Evolutionary conservation across 2,888 invertebrate species (phyloP).

Genomic region (Arge pagana): DNA sequence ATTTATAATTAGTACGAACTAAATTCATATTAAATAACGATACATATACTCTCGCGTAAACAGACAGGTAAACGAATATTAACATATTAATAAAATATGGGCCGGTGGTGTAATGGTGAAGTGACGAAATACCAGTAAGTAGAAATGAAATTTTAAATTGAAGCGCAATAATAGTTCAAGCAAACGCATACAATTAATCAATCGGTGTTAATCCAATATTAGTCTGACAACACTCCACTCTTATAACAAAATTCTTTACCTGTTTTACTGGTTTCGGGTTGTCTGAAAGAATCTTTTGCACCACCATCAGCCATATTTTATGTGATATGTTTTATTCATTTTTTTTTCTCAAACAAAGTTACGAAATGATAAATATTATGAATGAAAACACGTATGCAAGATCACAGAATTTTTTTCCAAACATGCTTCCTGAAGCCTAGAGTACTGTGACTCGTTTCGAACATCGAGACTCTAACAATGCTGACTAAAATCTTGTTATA

Average conservation of each 20-base stretch:
- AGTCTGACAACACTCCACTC: constrained; percentile 46
- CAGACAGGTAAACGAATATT: constrained; percentile 11
- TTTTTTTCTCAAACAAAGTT: constrained; percentile 47
- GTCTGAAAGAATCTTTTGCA: constrained; percentile 24
- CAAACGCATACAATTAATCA: constrained; percentile 45
- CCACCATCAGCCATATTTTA: constrained; percentile 49
- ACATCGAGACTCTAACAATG: too few species aligned
- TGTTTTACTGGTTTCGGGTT: constrained; percentile 32
- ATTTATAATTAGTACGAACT: constrained; percentile 23
- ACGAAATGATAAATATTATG: constrained; percentile 27
- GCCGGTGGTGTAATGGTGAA: constrained; percentile 36
- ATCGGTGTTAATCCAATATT: constrained; percentile 45
- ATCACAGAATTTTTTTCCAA: constrained; percentile 16
- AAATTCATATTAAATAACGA: too few species aligned
- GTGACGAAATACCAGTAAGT: constrained; percentile 28
- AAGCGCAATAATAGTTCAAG: constrained; percentile 34
- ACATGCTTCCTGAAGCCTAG: constrained; percentile 6
- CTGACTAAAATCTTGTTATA: too few species aligned
- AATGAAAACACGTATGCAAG: constrained; percentile 20
- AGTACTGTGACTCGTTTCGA: too few species aligned
- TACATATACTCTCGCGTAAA: too few species aligned
- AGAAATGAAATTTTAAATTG: constrained; percentile 26
- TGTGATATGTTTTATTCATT: constrained; percentile 27
- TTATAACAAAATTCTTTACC: constrained; percentile 45
- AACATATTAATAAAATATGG: constrained; percentile 35